Evolutionary conservation across 2,113 vertebrate species (phyloP).

Genomic region (Aegithalos caudatus): DNA sequence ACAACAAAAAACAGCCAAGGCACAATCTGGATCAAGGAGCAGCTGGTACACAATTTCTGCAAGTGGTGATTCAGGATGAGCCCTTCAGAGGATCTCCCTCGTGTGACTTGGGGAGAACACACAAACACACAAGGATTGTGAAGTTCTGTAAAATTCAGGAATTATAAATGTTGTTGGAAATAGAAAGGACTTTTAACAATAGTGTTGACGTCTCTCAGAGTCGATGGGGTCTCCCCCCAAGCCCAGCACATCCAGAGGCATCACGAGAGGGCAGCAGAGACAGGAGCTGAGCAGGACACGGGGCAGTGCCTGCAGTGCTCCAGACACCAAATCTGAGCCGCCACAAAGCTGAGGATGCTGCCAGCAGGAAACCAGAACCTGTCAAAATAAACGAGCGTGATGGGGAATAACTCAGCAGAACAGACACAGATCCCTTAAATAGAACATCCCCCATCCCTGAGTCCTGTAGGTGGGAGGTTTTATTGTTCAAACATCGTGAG

Average conservation of each 20-base stretch:
- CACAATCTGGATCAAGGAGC: neutral
- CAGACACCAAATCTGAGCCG: fast-evolving
- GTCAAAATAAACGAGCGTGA: fast-evolving
- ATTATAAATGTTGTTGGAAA: neutral
- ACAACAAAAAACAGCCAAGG: too few relatives aligned
- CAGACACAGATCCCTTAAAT: neutral
- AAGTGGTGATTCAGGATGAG: neutral
- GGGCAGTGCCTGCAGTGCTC: fast-evolving
- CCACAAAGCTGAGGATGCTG: neutral
- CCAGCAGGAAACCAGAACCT: neutral
- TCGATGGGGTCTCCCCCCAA: neutral
- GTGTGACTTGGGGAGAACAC: neutral
- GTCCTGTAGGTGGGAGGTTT: neutral
- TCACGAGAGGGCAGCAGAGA: slow-evolving; percentile 62
- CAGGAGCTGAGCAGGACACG: neutral
- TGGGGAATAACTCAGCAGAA: neutral
- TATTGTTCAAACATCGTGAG: fast-evolving
- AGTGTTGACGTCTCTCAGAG: neutral
- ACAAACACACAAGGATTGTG: neutral
- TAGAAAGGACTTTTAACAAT: neutral
- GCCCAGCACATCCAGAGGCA: neutral
- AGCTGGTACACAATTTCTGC: neutral
- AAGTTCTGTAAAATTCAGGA: neutral
- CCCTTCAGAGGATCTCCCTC: neutral
- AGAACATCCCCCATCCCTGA: neutral